phyloP scores from a whole-genome alignment of 2,113 vertebrate genomes.

The Centropus bengalensis region DNA sequence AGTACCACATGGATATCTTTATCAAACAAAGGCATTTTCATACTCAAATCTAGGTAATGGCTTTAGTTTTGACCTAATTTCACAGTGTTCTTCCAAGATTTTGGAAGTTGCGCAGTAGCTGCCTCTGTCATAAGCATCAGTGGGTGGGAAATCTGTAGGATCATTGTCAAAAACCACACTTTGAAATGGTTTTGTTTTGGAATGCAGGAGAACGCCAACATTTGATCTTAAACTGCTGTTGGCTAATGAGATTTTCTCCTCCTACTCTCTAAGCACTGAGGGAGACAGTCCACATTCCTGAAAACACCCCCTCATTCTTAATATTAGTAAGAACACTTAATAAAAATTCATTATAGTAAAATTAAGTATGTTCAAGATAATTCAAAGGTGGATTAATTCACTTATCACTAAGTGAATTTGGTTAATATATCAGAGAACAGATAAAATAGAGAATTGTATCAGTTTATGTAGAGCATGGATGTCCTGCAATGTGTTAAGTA shows the following conservation, averaged over 20 bases:
- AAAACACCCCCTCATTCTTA: neutral
- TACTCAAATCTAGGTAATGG: neutral
- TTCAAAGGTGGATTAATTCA: neutral
- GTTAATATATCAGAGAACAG: neutral
- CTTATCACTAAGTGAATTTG: neutral
- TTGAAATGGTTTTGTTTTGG: neutral
- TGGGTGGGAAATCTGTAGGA: neutral
- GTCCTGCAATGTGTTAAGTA: neutral
- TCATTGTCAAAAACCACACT: neutral
- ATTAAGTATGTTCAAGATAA: neutral
- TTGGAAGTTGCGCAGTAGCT: neutral
- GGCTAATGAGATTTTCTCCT: slow-evolving; percentile 1
- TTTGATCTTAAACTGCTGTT: neutral
- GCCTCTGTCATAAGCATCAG: neutral
- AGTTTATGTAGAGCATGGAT: neutral
- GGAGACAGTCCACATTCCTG: neutral
- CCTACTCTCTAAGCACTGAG: neutral
- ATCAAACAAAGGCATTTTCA: neutral
- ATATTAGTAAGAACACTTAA: neutral
- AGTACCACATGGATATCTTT: neutral
- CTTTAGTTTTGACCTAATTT: neutral
- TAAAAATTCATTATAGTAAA: neutral
- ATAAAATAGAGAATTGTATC: neutral
- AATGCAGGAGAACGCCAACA: neutral
- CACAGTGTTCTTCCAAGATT: neutral